These are phyloP conservation scores for Drosophila truncata DNA, from an alignment of 1,140 invertebrate genomes.

Conservation along the genomic window DNA sequence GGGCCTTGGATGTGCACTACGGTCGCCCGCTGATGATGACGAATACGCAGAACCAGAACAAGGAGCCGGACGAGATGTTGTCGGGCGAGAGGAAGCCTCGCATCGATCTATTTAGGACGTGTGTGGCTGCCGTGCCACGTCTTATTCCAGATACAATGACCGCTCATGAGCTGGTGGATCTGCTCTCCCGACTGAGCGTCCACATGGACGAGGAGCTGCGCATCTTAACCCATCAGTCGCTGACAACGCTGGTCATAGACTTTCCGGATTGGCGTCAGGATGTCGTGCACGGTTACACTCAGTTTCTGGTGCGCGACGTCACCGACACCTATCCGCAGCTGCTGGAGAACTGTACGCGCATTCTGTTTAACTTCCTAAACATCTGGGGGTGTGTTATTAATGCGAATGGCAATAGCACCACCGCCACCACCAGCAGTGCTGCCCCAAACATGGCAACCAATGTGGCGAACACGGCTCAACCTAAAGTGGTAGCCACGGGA, in stretches of 20 bases:
- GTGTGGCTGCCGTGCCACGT: constrained; percentile 98
- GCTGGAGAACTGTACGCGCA: constrained; percentile 96
- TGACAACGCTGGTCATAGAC: constrained; percentile 98
- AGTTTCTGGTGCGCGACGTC: constrained; percentile 97
- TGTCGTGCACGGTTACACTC: constrained; percentile 96
- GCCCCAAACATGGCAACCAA: constrained; percentile 14
- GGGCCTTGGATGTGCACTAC: constrained; percentile 98
- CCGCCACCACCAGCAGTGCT: background rate
- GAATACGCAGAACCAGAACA: constrained; percentile 97
- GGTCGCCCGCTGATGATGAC: constrained; percentile 98
- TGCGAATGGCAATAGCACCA: constrained; percentile 60
- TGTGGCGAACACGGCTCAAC: background rate
- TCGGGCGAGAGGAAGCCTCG: constrained; percentile 99
- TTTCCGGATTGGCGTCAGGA: constrained; percentile 99
- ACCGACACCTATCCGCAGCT: constrained; percentile 95
- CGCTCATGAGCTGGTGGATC: constrained; percentile 95
- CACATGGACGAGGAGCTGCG: constrained; percentile 97
- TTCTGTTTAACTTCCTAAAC: constrained; percentile 96
- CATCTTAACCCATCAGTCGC: constrained; percentile 96
- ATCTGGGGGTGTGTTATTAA: constrained; percentile 95
- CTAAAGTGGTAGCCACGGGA: constrained; percentile 23
- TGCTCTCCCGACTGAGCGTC: constrained; percentile 95
- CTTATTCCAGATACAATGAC: constrained; percentile 99
- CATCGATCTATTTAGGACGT: constrained; percentile 98
- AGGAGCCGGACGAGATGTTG: constrained; percentile 98